phyloP scores from a whole-genome alignment of 2,888 invertebrate genomes.

The Hydraecia micacea region DNA sequence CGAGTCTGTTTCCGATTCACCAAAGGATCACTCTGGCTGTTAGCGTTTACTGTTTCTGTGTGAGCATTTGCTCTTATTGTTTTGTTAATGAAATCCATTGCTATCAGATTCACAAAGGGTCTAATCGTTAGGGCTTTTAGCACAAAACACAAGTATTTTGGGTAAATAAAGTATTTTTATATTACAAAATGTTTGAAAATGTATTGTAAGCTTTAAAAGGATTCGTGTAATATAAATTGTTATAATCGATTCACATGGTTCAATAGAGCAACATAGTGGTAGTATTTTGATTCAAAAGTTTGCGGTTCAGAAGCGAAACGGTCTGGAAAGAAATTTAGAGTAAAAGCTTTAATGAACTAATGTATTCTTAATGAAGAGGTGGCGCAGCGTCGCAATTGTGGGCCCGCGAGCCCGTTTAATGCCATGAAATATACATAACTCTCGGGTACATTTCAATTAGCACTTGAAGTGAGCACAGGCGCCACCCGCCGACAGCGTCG shows the following conservation, averaged over 20 bases:
- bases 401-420: conserved; percentile 74
- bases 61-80: conserved; percentile 76
- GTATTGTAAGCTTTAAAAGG: conserved; percentile 31
- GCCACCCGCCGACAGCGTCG: conserved; percentile 55
- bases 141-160: conserved; percentile 8
- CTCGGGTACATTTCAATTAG: conserved; percentile 78
- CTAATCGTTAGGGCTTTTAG: conserved; percentile 16
- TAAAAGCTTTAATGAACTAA: conserved; percentile 76
- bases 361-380: conserved; percentile 79
- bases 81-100: conserved; percentile 73
- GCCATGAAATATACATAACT: conserved; percentile 78
- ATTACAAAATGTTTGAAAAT: conserved; percentile 4
- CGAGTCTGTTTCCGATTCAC: conserved; percentile 79
- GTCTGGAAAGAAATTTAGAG: conserved; percentile 56
- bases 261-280: conserved; percentile 28
- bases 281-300: conserved; percentile 37
- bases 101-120: conserved; percentile 49
- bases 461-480: conserved; percentile 66
- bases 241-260: conserved; percentile 13
- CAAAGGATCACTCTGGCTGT: conserved; percentile 74
- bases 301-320: conserved; percentile 34
- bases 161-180: conserved; percentile 25
- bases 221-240: conserved; percentile 28
- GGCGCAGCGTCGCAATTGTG: conserved; percentile 64
- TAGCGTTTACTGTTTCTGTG: conserved; percentile 74